These are phyloP conservation scores for Ciconia boyciana DNA, from an alignment of 2,113 vertebrate genomes.

Conservation along the genomic window DNA sequence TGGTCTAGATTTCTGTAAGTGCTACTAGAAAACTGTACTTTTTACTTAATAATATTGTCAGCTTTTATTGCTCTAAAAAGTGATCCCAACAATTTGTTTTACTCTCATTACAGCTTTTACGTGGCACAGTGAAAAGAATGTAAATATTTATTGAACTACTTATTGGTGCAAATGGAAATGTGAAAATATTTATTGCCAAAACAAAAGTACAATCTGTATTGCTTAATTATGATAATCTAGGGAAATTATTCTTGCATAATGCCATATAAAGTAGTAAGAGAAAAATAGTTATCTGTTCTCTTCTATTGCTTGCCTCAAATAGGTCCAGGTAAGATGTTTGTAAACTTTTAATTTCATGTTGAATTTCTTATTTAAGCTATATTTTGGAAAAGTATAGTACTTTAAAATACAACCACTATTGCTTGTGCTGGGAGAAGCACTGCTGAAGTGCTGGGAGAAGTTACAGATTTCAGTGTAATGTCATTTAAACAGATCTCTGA, in stretches of 20 bases:
- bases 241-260: constrained; percentile 14
- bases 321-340: not conserved
- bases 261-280: not conserved
- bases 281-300: not conserved
- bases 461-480: not conserved
- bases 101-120: not conserved
- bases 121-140: not conserved
- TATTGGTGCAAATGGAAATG: constrained; percentile 9
- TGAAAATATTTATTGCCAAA: constrained; percentile 38
- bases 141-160: not conserved
- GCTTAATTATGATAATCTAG: constrained; percentile 30
- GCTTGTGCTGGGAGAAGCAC: not conserved
- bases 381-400: not conserved
- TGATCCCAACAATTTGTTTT: not conserved
- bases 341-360: not conserved
- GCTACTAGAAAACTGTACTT: not conserved
- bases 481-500: not conserved
- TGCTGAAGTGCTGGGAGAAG: not conserved
- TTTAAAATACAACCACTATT: not conserved
- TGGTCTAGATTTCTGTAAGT: not conserved
- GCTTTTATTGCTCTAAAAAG: not conserved
- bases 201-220: not conserved
- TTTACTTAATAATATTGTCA: not conserved
- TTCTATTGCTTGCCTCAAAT: not conserved
- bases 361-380: not conserved